Evolutionary conservation across 2,888 invertebrate species (phyloP), one percentile per base, ranked within the genome.

Genomic region (Callimorpha dominula): DNA sequence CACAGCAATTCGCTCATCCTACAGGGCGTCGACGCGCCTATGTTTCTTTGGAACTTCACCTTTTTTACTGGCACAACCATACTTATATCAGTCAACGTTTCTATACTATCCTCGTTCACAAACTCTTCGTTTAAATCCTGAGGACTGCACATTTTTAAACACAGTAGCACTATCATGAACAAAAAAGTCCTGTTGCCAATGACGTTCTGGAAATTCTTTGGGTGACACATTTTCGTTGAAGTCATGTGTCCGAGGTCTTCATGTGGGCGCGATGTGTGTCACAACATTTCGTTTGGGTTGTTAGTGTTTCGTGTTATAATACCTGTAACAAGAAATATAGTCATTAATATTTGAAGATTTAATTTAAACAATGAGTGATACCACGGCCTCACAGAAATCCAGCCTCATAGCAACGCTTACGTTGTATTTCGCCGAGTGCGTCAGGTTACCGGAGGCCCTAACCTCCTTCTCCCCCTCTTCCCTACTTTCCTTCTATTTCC

Each of bases 1-100:
- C 97, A 97, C 72, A 96, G 92, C 78, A 96, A 95, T 90, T 97
- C 97, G 83, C 96, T 96, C 81, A 96, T 89, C 78, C 96, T 95
- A 90, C 97, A 97, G n/a, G 94, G 92, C 52, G 88, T 86, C 4
- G 78, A 79, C 4, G 76, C 84, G 62, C 76, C 90, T 66, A 84
- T 84, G 76, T 91, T 92, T 70, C 93, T 90, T 43, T 91, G 83
- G 50, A 88, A 87, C 79, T 91, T 93, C 74, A 91, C 87, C 85
- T 90, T 92, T 81, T 90, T 92, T 77, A 90, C 90, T 71, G 90
- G 86, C 70, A 87, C 84, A 74, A 89, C 89, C 80, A 92, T 87
- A 86, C 85, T 90, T 75, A 89, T 85, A 78, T 92, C 92, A 40
- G 89, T 85, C 49, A 83, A 73, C 5, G 88, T 82, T 70, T 93